phyloP scores from a whole-genome alignment of 2,113 vertebrate genomes.

The Tautogolabrus adspersus region DNA sequence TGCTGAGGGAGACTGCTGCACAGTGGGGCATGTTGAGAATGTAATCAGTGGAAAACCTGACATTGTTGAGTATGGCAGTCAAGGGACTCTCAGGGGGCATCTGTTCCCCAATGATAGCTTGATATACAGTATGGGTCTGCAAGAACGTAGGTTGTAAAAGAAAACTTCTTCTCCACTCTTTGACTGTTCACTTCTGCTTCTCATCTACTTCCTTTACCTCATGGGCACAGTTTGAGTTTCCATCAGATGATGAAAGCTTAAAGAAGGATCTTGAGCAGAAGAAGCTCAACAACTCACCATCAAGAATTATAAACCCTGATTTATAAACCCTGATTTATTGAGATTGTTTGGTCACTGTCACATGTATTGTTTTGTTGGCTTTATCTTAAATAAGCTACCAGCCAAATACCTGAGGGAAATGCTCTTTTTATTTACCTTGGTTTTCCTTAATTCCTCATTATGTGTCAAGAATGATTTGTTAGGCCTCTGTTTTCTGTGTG shows the following conservation, averaged over 20 bases:
- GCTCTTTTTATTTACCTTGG: neutral
- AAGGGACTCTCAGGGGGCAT: slow-evolving; percentile 26
- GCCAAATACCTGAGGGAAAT: neutral
- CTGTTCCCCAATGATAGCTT: slow-evolving; percentile 12
- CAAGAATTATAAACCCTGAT: neutral
- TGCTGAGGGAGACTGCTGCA: slow-evolving; percentile 21
- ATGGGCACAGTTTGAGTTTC: slow-evolving; percentile 23
- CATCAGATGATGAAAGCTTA: slow-evolving; percentile 4
- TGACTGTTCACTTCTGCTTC: slow-evolving; percentile 15
- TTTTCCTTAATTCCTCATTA: neutral
- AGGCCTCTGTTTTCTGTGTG: neutral
- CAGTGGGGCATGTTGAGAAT: slow-evolving; percentile 25
- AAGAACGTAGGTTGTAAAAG: slow-evolving; percentile 7
- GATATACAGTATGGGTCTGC: neutral
- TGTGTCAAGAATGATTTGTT: neutral
- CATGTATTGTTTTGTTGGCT: slow-evolving; percentile 13
- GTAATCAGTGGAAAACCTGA: slow-evolving; percentile 48
- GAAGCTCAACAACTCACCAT: slow-evolving; percentile 1
- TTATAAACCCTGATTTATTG: neutral
- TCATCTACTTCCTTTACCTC: slow-evolving; percentile 13
- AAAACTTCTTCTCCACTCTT: slow-evolving; percentile 16
- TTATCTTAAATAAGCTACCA: slow-evolving; percentile 1
- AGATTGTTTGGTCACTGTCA: neutral
- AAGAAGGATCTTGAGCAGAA: neutral
- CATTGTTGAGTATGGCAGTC: slow-evolving; percentile 31